phyloP scores from a whole-genome alignment of 1,140 invertebrate species.

The Leucophenga varia region DNA sequence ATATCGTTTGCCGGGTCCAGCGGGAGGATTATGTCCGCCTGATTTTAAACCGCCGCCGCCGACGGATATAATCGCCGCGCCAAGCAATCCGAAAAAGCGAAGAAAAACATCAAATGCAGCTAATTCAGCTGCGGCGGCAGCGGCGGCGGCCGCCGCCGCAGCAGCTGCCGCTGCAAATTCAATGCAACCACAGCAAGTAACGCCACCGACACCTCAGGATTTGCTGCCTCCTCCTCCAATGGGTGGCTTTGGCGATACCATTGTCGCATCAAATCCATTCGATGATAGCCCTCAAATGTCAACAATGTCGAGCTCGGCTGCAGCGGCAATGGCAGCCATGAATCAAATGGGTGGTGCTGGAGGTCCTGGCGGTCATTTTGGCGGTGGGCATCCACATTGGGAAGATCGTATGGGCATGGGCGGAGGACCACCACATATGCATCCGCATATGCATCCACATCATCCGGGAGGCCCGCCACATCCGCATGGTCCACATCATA shows the following conservation, averaged over 20 bases:
- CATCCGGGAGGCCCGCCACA: slow-evolving; percentile 58
- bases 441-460: slow-evolving; percentile 58
- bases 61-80: slow-evolving; percentile 62
- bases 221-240: slow-evolving; percentile 80
- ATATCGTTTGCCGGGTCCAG: slow-evolving; percentile 67
- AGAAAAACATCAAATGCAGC: slow-evolving; percentile 66
- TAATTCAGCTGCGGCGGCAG: slow-evolving; percentile 44
- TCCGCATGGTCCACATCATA: slow-evolving; percentile 56
- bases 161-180: slow-evolving; percentile 56
- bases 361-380: slow-evolving; percentile 41
- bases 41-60: slow-evolving; percentile 66
- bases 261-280: slow-evolving; percentile 93
- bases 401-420: slow-evolving; percentile 52
- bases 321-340: slow-evolving; percentile 63
- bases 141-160: slow-evolving; percentile 47
- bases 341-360: slow-evolving; percentile 55
- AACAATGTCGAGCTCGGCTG: slow-evolving; percentile 43
- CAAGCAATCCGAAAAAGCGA: slow-evolving; percentile 68
- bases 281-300: slow-evolving; percentile 79
- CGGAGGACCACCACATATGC: slow-evolving; percentile 63
- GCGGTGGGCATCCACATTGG: slow-evolving; percentile 58
- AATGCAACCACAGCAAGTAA: slow-evolving; percentile 59
- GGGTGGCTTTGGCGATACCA: slow-evolving; percentile 87
- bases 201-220: slow-evolving; percentile 67
- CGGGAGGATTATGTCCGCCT: slow-evolving; percentile 61